phyloP scores from a whole-genome alignment of 2,888 invertebrate genomes.

The Agrotis exclamationis region DNA sequence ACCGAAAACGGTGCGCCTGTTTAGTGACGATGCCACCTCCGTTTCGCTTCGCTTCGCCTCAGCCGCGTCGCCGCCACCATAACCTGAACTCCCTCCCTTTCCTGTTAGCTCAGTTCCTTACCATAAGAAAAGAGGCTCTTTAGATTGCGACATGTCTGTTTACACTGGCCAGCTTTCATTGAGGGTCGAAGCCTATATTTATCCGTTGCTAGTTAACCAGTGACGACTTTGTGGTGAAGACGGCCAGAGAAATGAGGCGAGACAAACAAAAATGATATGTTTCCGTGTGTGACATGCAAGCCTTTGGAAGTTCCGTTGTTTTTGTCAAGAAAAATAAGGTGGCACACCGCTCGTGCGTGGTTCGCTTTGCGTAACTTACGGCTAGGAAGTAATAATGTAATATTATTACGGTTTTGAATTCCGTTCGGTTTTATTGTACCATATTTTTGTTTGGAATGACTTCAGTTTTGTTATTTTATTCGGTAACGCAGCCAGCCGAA shows the following conservation, averaged over 20 bases:
- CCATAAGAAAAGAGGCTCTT: constrained; percentile 70
- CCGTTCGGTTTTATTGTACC: constrained; percentile 59
- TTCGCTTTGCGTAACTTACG: constrained; percentile 69
- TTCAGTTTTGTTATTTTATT: constrained; percentile 30
- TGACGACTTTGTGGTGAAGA: constrained; percentile 83
- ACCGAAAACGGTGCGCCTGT: constrained; percentile 88
- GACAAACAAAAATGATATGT: constrained; percentile 84
- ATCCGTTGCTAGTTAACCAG: constrained; percentile 84
- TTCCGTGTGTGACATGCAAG: constrained; percentile 80
- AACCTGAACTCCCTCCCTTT: constrained; percentile 78
- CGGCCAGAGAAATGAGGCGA: constrained; percentile 84
- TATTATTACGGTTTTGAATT: constrained; percentile 69
- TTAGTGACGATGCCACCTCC: constrained; percentile 87
- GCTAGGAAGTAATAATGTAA: constrained; percentile 69
- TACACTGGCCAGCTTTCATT: constrained; percentile 75
- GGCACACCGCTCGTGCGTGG: constrained; percentile 76
- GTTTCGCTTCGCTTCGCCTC: constrained; percentile 81
- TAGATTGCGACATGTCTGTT: constrained; percentile 76
- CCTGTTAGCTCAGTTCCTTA: constrained; percentile 67
- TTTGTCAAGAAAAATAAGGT: constrained; percentile 77
- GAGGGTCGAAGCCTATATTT: constrained; percentile 83
- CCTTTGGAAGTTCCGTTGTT: constrained; percentile 76
- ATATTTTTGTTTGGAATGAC: constrained; percentile 41
- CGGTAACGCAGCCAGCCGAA: constrained; percentile 9
- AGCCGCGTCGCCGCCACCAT: constrained; percentile 75